Percentiles rank a stretch among this genome's conserved stretches.
These are phyloP conservation scores for Crotalus horridus DNA, from an alignment of 2,113 vertebrate species.

Conservation along the genomic window DNA sequence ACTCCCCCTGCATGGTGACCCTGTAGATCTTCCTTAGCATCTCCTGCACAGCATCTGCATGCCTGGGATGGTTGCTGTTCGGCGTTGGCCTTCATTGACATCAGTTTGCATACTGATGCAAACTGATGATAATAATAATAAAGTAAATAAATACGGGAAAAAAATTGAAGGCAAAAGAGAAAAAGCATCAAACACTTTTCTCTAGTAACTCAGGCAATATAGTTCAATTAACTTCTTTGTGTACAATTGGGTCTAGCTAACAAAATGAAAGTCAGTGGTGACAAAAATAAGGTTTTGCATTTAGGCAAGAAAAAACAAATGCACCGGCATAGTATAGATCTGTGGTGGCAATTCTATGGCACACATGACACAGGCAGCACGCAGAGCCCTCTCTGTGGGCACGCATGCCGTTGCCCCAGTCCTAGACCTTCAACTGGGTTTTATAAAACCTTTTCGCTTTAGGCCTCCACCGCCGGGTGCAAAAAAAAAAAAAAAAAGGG, in stretches of 20 bases:
- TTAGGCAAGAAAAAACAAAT: no score
- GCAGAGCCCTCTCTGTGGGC: no score
- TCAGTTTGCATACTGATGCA: not conserved
- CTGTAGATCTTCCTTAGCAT: not conserved
- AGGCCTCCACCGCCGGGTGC: no score
- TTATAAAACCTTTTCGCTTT: no score
- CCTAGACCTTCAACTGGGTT: no score
- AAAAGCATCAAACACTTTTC: constrained; percentile 35
- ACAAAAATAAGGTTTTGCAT: no score
- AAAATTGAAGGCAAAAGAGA: constrained; percentile 29
- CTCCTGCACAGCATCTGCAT: not conserved
- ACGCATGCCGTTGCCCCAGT: no score
- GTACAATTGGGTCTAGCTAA: not conserved
- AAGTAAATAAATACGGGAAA: not conserved
- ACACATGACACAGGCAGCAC: no score
- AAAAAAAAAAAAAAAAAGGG: no score
- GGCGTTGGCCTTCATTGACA: not conserved
- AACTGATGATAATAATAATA: not conserved
- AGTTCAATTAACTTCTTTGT: not conserved
- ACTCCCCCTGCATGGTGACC: not conserved
- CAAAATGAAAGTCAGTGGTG: no score
- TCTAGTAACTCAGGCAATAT: constrained; percentile 43
- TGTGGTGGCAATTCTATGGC: no score
- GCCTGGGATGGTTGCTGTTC: not conserved
- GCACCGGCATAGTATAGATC: no score